Evolutionary conservation across 2,113 vertebrate species (phyloP).

Genomic region (Bufo bufo): DNA sequence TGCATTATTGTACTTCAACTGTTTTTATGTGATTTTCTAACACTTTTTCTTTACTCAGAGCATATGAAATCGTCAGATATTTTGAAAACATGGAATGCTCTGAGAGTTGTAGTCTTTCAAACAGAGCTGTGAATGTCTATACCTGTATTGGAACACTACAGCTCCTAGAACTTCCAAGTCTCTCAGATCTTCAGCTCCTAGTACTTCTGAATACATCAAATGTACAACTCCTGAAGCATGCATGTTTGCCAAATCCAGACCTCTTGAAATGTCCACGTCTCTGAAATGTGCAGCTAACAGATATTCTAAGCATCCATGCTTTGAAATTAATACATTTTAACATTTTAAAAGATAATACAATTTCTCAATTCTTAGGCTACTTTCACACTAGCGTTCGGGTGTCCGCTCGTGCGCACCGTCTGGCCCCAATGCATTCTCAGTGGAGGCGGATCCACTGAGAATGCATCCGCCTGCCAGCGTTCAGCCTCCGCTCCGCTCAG

Average conservation of each 20-base stretch:
- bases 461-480: too few relatives aligned
- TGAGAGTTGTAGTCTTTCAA: conserved; percentile 73
- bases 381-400: too few relatives aligned
- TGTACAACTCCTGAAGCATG: neutral
- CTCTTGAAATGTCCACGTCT: neutral
- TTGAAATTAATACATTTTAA: neutral
- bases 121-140: conserved; percentile 69
- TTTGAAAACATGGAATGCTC: conserved; percentile 66
- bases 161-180: conserved; percentile 67
- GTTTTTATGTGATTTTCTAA: neutral
- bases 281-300: neutral
- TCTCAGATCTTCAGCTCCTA: conserved; percentile 52
- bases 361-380: neutral
- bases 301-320: neutral
- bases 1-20: neutral
- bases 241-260: neutral
- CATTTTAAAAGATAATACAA: neutral
- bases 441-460: too few relatives aligned
- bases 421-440: too few relatives aligned
- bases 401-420: too few relatives aligned
- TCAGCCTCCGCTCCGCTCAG: too few relatives aligned
- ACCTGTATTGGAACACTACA: conserved; percentile 71
- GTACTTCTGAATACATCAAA: neutral
- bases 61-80: conserved; percentile 54
- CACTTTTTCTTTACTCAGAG: conserved; percentile 2